Evolutionary conservation across 2,888 invertebrate species (phyloP), one percentile per base, ranked within the genome.

Genomic region (Caenorhabditis sp.): DNA sequence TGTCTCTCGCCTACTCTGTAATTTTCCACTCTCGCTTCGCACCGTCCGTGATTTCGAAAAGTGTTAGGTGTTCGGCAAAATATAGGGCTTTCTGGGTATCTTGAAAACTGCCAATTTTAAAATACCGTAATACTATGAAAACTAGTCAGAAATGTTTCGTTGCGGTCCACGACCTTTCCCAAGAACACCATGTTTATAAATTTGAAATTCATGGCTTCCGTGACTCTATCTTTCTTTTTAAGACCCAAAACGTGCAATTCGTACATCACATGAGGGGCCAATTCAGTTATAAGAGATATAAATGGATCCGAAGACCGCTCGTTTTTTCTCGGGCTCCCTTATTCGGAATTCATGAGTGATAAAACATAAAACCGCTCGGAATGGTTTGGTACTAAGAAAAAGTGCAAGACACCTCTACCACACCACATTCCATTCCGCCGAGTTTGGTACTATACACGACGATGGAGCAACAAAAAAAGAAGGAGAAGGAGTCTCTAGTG

Each of bases 331-430:
- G 22, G 22, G 24, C 68, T 19, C 47, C 10, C 47, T 61, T 38
- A 64, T 80, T 59, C 10, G n/a, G 6, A 68, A 80, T 80, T 80
- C 80, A 73, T 80, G 73, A 73, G 73, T 73, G 73, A 73, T 73
- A 73, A 64, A 68, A 68, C 68, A 76, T 72, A 49, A 77, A 77
- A 77, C 61, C 58, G 35, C 26, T 8, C 54, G 28, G 28, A 63
- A 56, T 58, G 56, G 38, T 22, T 54, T 28, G 14, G n/a, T 7
- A 41, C 51, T 22, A 10, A 41, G 14, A 56, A 72, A 70, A 64
- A 79, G 79, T 70, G 64, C 79, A 79, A 47, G 70, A 64, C 47
- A 69, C 61, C 28, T 44, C 51, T 19, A 19, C 1, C 38, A 38
- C 38, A 54, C 10, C 54, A 24, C 35, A 59, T 35, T 22, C 38